These are phyloP conservation scores for Caenorhabditis remanei DNA, from an alignment of 1,140 invertebrate species.

Conservation along the genomic window DNA sequence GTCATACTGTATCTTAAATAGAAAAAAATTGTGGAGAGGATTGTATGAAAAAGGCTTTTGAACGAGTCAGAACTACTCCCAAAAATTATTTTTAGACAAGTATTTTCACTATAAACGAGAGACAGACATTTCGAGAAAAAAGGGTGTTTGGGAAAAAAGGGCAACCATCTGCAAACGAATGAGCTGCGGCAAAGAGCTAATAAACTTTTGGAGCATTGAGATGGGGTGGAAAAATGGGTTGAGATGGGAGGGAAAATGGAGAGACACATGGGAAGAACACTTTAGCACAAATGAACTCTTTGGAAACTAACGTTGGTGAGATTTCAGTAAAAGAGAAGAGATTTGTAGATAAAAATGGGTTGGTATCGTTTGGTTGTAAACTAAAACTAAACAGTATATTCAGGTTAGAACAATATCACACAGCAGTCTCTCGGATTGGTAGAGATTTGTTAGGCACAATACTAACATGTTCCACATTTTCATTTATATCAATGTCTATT, in stretches of 20 bases:
- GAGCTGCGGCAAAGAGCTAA: constrained; percentile 30
- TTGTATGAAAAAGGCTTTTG: neutral
- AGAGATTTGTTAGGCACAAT: neutral
- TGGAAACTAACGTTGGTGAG: neutral
- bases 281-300: constrained; percentile 28
- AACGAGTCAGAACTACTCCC: neutral
- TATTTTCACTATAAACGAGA: too few relatives aligned
- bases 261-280: constrained; percentile 51
- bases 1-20: neutral
- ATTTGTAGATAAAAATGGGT: neutral
- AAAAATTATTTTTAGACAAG: too few relatives aligned
- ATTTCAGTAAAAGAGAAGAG: neutral
- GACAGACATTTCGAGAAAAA: neutral
- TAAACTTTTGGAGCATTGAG: constrained; percentile 21
- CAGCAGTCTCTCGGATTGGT: neutral
- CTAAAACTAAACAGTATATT: neutral
- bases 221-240: constrained; percentile 36
- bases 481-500: neutral
- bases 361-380: neutral
- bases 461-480: neutral
- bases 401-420: neutral
- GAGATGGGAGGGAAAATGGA: neutral
- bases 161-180: constrained; percentile 44
- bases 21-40: neutral
- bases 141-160: constrained; percentile 12